Base-by-base conservation (phyloP, 1,140 invertebrate species). In the Batillaria attramentaria region DNA sequence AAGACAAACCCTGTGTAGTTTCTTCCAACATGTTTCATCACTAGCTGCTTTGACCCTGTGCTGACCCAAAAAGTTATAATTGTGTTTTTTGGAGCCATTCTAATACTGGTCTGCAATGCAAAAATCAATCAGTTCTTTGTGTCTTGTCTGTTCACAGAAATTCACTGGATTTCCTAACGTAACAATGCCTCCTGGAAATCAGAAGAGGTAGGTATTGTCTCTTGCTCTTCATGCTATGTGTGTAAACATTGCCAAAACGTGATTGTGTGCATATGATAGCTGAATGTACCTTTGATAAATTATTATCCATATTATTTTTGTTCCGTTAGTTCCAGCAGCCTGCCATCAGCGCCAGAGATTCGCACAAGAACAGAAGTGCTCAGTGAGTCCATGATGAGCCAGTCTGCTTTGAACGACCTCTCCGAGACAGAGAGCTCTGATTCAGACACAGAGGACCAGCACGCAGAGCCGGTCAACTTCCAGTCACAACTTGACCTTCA, bases 131-230 rank as follows among this genome's bases (percentile, higher is more conserved):
- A n/a, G n/a, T n/a, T n/a, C n/a, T n/a, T n/a, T 72, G 70, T 42
- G 24, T 54, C 31, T 20, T 57, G 24, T 50, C 31, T 83, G 54
- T 78, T 82, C 81, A 4, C 81, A 90, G 89, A 84, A 85, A 74
- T 89, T 83, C 76, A 84, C 77, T 35, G 89, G 88, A 18, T 79
- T 89, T 81, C 89, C 89, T 18, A 87, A 86, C 84, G 85, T 90
- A 1, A 89, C 88, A n/a, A 60, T 83, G 33, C 85, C 85, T 41
- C 86, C 89, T 73, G 78, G 57, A 33, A 74, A 76, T 76, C 57
- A 41, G 16, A 42, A 75, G 42, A 84, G 80, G 83, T 84, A 81
- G 60, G 46, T 78, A 35, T 69, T 74, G 33, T 70, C 78, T 62
- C 20, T 35, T 41, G 37, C 16, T 72, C 24, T 35, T 20, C 8